phyloP scores from a whole-genome alignment of 1,140 invertebrate species.

The Drosophila pectinifera region DNA sequence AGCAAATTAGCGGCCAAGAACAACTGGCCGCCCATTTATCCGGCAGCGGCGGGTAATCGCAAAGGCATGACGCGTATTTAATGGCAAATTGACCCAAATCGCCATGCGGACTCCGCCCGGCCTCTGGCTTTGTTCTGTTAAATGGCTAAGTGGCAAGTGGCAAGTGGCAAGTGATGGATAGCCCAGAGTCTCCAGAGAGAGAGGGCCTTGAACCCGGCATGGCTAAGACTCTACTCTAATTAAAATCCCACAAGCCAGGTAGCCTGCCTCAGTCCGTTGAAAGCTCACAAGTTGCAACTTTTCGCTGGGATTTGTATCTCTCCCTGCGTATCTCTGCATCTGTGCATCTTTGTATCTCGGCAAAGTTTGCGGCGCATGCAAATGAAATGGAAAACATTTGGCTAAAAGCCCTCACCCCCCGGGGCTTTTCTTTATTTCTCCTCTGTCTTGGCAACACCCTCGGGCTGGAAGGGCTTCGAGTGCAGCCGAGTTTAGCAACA shows the following conservation, averaged over 20 bases:
- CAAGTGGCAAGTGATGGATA: conserved; percentile 27
- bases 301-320: conserved; percentile 46
- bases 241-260: no score
- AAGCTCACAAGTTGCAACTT: conserved; percentile 59
- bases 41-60: conserved; percentile 32
- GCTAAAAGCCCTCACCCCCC: conserved; percentile 50
- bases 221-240: no score
- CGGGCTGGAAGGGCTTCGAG: conserved; percentile 2
- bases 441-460: conserved; percentile 1
- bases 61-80: conserved; percentile 68
- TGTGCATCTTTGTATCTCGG: conserved; percentile 5
- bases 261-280: conserved; percentile 16
- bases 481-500: conserved; percentile 16
- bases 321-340: no score
- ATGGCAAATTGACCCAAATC: conserved; percentile 73
- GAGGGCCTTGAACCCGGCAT: conserved; percentile 23
- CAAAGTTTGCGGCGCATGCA: conserved; percentile 66
- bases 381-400: conserved; percentile 79
- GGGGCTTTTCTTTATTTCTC: not conserved
- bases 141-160: conserved; percentile 10
- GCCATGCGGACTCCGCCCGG: conserved; percentile 12
- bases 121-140: conserved; percentile 10
- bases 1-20: conserved; percentile 53
- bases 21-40: conserved; percentile 7
- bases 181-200: not conserved